These are phyloP conservation scores for Paedocypris sp. DNA, from an alignment of 2,113 vertebrate genomes.

Conservation along the genomic window DNA sequence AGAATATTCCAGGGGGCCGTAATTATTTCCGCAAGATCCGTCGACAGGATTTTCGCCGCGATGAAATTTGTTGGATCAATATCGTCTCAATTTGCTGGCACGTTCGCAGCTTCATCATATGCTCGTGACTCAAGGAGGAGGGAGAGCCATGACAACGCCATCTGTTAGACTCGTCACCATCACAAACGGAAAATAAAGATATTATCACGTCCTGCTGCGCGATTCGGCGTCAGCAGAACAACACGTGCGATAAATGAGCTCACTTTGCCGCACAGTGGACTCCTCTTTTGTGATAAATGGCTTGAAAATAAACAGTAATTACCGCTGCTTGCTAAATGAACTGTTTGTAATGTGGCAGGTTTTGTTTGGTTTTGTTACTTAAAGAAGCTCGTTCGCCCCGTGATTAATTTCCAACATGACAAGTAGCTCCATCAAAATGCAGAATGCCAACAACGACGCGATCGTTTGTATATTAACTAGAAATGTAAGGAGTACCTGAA, in stretches of 20 bases:
- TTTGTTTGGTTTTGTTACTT: neutral
- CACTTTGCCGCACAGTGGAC: neutral
- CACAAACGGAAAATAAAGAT: neutral
- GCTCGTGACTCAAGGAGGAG: slow-evolving; percentile 3
- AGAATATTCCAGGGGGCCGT: neutral
- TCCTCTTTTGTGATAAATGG: neutral
- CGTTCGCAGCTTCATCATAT: slow-evolving; percentile 6
- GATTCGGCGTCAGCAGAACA: neutral
- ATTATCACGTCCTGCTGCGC: neutral
- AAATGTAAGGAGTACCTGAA: no score
- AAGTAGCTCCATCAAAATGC: no score
- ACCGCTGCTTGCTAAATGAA: neutral
- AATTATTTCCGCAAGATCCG: neutral
- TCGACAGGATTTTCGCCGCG: neutral
- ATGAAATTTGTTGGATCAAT: slow-evolving; percentile 20
- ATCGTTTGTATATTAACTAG: no score
- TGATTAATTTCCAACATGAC: no score
- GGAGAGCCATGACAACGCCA: neutral
- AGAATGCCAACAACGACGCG: no score
- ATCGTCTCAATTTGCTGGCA: neutral
- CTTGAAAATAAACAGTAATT: neutral
- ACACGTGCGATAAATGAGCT: slow-evolving; percentile 3
- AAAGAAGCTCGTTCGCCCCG: neutral
- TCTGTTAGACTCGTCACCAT: slow-evolving; percentile 7
- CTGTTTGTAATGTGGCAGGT: neutral